A percentile compares a stretch with the other conserved stretches of the same genome.
Evolutionary conservation across 2,113 vertebrate species (phyloP).

Genomic region (Egretta garzetta): DNA sequence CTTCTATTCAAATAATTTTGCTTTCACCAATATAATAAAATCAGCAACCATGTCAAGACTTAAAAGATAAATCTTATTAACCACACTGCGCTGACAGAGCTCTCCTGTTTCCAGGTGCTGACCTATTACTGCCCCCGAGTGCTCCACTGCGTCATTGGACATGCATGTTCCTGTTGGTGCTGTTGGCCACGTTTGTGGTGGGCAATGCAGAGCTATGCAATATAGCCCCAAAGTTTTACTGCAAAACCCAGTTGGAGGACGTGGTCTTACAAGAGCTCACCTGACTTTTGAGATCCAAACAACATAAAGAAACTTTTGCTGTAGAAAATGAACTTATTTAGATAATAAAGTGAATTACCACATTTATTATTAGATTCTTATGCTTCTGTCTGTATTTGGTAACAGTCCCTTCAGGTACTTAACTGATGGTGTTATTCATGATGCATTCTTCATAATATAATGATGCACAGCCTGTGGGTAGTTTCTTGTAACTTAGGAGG

Average conservation of each 20-base stretch:
- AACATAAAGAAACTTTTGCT: neutral
- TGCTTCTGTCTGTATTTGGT: neutral
- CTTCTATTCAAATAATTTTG: neutral
- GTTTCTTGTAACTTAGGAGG: neutral
- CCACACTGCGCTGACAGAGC: neutral
- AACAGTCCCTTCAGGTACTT: neutral
- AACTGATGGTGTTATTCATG: neutral
- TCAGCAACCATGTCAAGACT: neutral
- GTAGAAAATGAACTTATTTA: neutral
- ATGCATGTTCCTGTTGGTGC: neutral
- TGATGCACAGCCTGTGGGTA: neutral
- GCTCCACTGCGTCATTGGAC: neutral
- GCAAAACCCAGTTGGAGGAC: neutral
- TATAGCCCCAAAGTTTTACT: neutral
- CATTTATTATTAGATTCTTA: neutral
- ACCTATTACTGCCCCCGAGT: neutral
- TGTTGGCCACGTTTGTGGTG: neutral
- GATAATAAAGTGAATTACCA: neutral
- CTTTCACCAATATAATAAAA: neutral
- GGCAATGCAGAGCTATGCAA: neutral
- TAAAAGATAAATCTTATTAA: neutral
- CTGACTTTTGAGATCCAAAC: neutral
- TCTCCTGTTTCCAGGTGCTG: neutral
- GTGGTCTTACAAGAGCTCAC: accelerated
- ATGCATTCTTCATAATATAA: neutral